These are phyloP conservation scores for Lepus oiostolus DNA, from an alignment of 2,797 vertebrate species.

Conservation along the genomic window DNA sequence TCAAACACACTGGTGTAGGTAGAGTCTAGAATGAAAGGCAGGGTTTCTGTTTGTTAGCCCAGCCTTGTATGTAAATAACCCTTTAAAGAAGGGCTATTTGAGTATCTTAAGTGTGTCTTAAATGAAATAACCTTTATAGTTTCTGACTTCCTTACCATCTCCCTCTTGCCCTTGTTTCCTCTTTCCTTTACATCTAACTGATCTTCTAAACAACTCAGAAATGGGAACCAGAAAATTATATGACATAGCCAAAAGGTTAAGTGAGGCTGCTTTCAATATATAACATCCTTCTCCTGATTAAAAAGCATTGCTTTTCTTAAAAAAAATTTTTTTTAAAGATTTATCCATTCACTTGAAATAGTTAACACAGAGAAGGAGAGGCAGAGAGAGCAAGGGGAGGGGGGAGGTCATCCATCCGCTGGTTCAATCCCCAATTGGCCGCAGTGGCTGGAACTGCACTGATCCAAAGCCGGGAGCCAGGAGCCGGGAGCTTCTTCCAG, in stretches of 20 bases:
- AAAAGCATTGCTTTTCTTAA: constrained; percentile 44
- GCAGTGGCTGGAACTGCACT: no score
- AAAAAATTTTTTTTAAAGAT: neutral
- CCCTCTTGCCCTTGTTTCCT: neutral
- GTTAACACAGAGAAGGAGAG: no score
- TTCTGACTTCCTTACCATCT: constrained; percentile 25
- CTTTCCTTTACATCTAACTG: constrained; percentile 36
- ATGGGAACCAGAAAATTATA: constrained; percentile 5
- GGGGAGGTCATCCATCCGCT: no score
- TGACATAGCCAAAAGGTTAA: constrained; percentile 17
- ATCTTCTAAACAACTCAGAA: neutral
- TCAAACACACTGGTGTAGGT: neutral
- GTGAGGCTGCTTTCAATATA: neutral
- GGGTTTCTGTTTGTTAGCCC: constrained; percentile 4
- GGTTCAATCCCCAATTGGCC: no score
- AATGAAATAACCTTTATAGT: constrained; percentile 40
- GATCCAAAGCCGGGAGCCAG: no score
- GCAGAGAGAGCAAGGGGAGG: no score
- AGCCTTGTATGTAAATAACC: neutral
- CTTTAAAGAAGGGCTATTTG: neutral
- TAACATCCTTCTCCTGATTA: constrained; percentile 6
- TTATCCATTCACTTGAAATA: no score
- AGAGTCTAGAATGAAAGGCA: neutral
- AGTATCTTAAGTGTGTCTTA: neutral
- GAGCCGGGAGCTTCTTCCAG: no score